Evolutionary conservation across 2,797 vertebrate species (phyloP).

Genomic region (Hapalemur alaotrensis): DNA sequence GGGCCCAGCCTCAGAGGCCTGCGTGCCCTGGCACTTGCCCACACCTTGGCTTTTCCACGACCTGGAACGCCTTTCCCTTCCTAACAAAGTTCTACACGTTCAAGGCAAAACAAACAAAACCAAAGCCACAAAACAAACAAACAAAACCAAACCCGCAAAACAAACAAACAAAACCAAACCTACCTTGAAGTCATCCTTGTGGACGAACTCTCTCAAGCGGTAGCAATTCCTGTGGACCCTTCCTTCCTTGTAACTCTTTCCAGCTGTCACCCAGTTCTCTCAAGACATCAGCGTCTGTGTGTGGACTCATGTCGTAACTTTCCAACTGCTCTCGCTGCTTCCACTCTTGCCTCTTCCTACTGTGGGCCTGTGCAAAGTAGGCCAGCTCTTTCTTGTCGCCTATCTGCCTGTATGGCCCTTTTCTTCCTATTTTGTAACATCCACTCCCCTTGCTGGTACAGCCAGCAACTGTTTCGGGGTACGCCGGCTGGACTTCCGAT

Average conservation of each 20-base stretch:
- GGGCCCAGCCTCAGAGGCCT: neutral
- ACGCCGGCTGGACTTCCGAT: too few relatives aligned
- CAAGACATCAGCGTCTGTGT: neutral
- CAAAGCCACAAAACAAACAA: neutral
- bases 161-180: neutral
- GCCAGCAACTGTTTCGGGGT: neutral
- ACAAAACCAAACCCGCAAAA: neutral
- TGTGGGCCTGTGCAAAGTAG: neutral
- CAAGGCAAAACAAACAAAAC: neutral
- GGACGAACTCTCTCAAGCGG: neutral
- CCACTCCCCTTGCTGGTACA: neutral
- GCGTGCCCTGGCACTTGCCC: neutral
- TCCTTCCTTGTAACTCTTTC: neutral
- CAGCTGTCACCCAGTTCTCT: neutral
- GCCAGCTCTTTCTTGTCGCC: neutral
- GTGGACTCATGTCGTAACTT: neutral
- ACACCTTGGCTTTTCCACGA: rapidly evolving
- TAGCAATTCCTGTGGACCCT: neutral
- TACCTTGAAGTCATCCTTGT: neutral
- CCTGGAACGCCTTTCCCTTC: neutral
- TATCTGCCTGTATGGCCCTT: neutral
- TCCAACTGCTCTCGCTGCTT: neutral
- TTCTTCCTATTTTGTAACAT: neutral
- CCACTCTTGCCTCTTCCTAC: neutral
- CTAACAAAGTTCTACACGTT: too few relatives aligned